Percentiles rank a stretch among this genome's conserved stretches.
phyloP scores from a whole-genome alignment of 2,888 invertebrate species.

The Incurvaria masculella region DNA sequence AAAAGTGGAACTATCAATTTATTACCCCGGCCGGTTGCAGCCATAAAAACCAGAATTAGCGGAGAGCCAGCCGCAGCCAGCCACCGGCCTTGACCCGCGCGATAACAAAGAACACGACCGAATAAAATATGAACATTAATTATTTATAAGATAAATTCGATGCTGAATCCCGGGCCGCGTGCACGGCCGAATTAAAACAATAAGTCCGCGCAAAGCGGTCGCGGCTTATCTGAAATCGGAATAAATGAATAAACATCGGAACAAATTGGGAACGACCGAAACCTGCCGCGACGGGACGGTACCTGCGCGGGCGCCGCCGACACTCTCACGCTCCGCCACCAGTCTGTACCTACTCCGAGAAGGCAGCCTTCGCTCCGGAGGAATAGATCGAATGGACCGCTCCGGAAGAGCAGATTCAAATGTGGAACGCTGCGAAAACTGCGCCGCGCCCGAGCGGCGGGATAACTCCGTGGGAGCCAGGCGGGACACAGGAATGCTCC shows the following conservation, averaged over 20 bases:
- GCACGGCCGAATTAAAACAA: slow-evolving; percentile 1
- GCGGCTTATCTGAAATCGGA: slow-evolving; percentile 17
- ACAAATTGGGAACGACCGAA: slow-evolving; percentile 15
- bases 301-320: background rate
- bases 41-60: background rate
- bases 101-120: slow-evolving; percentile 22
- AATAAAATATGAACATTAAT: slow-evolving; percentile 26
- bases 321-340: too few species aligned
- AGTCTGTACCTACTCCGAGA: too few species aligned
- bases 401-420: too few species aligned
- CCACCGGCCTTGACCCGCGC: slow-evolving; percentile 35
- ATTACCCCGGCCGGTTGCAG: background rate
- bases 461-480: background rate
- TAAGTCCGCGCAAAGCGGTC: slow-evolving; percentile 22
- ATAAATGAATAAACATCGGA: slow-evolving; percentile 46
- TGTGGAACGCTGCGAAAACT: too few species aligned
- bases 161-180: slow-evolving; percentile 34
- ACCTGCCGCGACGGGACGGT: background rate
- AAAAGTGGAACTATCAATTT: too few species aligned
- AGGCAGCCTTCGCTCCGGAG: too few species aligned
- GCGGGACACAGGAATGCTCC: background rate
- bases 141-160: slow-evolving; percentile 50
- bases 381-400: too few species aligned
- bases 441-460: too few species aligned
- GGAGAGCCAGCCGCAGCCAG: background rate